A percentile compares a stretch with the other conserved stretches of the same genome.
These are phyloP conservation scores for Quadroppia sp. DNA, from an alignment of 2,888 invertebrate species.

Conservation along the genomic window DNA sequence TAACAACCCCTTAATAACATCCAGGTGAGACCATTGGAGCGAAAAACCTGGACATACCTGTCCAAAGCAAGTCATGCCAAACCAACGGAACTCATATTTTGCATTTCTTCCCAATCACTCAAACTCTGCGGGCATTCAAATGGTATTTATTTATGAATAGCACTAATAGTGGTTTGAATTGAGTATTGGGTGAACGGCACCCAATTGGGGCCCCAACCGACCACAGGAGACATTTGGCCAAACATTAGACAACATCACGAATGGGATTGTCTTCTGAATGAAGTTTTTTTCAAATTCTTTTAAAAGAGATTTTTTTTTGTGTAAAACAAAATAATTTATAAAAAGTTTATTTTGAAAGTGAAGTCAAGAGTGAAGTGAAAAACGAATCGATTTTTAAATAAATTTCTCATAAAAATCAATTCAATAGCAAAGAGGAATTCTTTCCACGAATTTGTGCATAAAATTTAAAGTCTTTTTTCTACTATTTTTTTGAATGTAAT, in stretches of 20 bases:
- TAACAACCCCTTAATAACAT: no score
- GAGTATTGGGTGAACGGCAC: not conserved
- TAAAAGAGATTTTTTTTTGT: not conserved
- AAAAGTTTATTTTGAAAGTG: not conserved
- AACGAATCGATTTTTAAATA: not conserved
- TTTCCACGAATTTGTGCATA: slow-evolving; percentile 1
- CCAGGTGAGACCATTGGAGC: no score
- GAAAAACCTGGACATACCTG: no score
- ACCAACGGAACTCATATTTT: not conserved
- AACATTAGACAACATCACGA: slow-evolving; percentile 16
- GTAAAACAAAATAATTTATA: not conserved
- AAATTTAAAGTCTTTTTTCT: not conserved
- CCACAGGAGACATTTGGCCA: not conserved
- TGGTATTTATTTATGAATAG: slow-evolving; percentile 19
- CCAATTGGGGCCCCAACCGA: not conserved
- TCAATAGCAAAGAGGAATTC: not conserved
- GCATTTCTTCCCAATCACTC: not conserved
- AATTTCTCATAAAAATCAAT: slow-evolving; percentile 1
- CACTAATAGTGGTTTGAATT: not conserved
- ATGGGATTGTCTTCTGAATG: no score
- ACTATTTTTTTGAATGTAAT: not conserved
- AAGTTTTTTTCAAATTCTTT: not conserved
- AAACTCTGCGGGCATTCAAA: not conserved
- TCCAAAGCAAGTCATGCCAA: no score
- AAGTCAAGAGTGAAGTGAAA: not conserved